A percentile compares a stretch with the other conserved stretches of the same genome.
Evolutionary conservation across 2,797 vertebrate species (phyloP).

Genomic region (Otolemur crassicaudatus): DNA sequence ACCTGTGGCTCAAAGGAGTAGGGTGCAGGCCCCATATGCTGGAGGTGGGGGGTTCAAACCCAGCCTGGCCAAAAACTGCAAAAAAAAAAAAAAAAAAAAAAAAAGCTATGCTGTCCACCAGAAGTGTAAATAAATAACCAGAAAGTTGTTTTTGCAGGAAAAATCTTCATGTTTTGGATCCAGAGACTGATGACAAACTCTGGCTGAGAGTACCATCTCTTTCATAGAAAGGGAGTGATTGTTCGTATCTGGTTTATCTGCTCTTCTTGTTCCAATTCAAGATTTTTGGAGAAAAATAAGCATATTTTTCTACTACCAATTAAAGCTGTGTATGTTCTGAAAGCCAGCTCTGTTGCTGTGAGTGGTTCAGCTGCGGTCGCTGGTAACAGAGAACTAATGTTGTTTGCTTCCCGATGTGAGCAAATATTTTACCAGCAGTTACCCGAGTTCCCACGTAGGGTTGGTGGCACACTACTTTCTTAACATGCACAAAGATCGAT

Average conservation of each 20-base stretch:
- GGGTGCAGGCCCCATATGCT: too few relatives aligned
- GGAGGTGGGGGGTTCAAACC: too few relatives aligned
- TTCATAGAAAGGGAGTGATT: conserved; percentile 34
- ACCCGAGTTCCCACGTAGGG: neutral
- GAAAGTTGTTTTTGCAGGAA: neutral
- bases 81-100: too few relatives aligned
- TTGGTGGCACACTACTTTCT: neutral
- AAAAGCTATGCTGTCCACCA: neutral
- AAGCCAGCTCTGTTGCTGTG: conserved; percentile 4
- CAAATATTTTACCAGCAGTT: conserved; percentile 31
- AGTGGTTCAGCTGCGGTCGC: neutral
- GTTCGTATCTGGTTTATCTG: conserved; percentile 38
- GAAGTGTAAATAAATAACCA: conserved; percentile 11
- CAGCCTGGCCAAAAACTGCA: too few relatives aligned
- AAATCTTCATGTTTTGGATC: neutral
- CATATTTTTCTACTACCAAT: conserved; percentile 36
- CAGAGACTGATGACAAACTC: conserved; percentile 31
- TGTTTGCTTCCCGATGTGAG: neutral
- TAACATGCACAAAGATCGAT: neutral
- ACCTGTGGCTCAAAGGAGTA: too few relatives aligned
- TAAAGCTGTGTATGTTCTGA: conserved; percentile 53
- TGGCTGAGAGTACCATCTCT: neutral
- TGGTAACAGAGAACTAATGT: neutral
- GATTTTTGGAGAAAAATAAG: conserved; percentile 64
- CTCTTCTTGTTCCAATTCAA: conserved; percentile 30